Conservation (phyloP, 2,888 invertebrate species). For the Rhodophaea formosa region DNA sequence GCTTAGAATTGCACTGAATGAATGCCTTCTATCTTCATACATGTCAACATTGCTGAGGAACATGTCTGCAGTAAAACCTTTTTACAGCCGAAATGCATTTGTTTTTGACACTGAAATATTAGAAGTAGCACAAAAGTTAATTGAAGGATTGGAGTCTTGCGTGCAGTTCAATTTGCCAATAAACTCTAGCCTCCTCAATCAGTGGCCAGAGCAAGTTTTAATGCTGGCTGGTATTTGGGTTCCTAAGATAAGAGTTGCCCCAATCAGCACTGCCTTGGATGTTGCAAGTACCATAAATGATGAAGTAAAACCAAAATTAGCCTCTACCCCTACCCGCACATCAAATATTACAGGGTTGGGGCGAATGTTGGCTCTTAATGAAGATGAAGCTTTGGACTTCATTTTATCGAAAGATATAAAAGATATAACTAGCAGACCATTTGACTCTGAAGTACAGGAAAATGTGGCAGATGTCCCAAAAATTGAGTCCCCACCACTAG, state of each 20-base stretch:
- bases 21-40: constrained; percentile 93
- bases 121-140: constrained; percentile 87
- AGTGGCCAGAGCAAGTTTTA: constrained; percentile 92
- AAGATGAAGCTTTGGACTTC: constrained; percentile 87
- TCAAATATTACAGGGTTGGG: constrained; percentile 67
- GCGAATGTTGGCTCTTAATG: constrained; percentile 79
- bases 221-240: constrained; percentile 93
- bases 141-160: constrained; percentile 88
- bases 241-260: constrained; percentile 88
- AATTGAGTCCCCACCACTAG: constrained; percentile 16
- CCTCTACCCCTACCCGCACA: constrained; percentile 57
- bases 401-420: constrained; percentile 80
- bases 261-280: constrained; percentile 89
- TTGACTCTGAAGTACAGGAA: constrained; percentile 25
- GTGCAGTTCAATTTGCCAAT: constrained; percentile 88
- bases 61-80: constrained; percentile 88
- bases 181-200: constrained; percentile 93
- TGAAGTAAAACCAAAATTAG: constrained; percentile 67
- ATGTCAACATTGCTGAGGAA: constrained; percentile 90
- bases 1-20: constrained; percentile 94
- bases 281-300: constrained; percentile 84
- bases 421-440: constrained; percentile 40
- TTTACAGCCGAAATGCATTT: constrained; percentile 91
- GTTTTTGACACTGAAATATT: constrained; percentile 91
- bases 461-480: constrained; percentile 30